Conservation (phyloP, 2,797 vertebrate species). For the Semaprochilodus insignis region DNA sequence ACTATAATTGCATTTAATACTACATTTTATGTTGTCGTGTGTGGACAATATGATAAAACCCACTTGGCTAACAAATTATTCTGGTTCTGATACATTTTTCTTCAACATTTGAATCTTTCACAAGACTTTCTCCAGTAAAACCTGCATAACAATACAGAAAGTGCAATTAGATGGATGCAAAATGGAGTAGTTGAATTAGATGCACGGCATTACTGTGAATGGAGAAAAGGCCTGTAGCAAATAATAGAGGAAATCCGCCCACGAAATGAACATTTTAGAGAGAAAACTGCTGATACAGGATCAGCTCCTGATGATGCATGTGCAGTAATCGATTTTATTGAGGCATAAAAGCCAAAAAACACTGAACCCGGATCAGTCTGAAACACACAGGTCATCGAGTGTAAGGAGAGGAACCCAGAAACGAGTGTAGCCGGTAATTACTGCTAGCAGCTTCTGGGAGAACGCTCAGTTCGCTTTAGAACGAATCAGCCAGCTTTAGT, state of each 20-base stretch:
- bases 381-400: slow-evolving; percentile 25
- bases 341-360: slow-evolving; percentile 2
- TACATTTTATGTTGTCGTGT: no score
- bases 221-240: not conserved
- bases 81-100: no score
- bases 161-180: no score
- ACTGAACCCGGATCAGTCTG: not conserved
- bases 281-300: not conserved
- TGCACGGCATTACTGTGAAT: not conserved
- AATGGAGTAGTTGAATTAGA: no score
- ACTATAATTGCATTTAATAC: no score
- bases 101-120: no score
- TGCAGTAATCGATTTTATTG: slow-evolving; percentile 2
- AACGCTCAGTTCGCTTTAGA: slow-evolving; percentile 61
- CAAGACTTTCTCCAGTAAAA: no score
- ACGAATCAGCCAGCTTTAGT: not conserved
- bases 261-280: not conserved
- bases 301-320: not conserved
- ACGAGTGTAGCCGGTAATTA: slow-evolving; percentile 52
- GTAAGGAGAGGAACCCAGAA: slow-evolving; percentile 54
- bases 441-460: slow-evolving; percentile 50
- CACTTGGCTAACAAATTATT: no score
- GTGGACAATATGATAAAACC: no score
- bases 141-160: no score
- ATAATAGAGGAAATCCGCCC: not conserved